phyloP scores from a whole-genome alignment of 2,888 invertebrate species.

The Leptinotarsa peninsularis region DNA sequence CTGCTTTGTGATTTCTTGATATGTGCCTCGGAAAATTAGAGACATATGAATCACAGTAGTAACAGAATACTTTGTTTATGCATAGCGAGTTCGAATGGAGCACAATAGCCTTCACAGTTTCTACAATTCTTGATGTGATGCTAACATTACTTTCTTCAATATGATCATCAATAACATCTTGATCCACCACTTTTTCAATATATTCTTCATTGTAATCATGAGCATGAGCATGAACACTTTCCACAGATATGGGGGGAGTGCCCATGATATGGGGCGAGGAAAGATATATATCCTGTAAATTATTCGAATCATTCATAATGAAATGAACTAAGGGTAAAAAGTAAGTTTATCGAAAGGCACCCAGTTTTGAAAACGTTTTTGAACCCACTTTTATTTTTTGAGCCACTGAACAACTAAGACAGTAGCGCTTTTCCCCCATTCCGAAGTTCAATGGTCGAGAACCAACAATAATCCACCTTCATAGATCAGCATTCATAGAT shows the following conservation, averaged over 20 bases:
- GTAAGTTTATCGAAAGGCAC: neutral
- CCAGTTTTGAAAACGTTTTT: neutral
- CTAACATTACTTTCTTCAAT: neutral
- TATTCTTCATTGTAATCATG: neutral
- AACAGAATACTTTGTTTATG: neutral
- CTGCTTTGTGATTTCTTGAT: slow-evolving; percentile 20
- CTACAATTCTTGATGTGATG: neutral
- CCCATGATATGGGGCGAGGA: neutral
- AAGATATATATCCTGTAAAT: neutral
- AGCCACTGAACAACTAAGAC: neutral
- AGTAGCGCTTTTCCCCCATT: no score
- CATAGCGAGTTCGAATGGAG: neutral
- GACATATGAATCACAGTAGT: slow-evolving; percentile 14
- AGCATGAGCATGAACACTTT: neutral
- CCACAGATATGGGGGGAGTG: neutral
- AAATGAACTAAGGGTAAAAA: neutral
- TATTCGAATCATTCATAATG: neutral
- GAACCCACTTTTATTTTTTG: neutral
- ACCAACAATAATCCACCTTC: no score
- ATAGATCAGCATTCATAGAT: no score
- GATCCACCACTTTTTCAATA: neutral
- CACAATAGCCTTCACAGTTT: neutral
- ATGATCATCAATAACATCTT: neutral
- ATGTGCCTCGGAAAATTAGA: slow-evolving; percentile 14
- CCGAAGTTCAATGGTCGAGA: no score